Evolutionary conservation across 2,888 invertebrate genomes (phyloP).

Genomic region (Stenotaenia linearis): DNA sequence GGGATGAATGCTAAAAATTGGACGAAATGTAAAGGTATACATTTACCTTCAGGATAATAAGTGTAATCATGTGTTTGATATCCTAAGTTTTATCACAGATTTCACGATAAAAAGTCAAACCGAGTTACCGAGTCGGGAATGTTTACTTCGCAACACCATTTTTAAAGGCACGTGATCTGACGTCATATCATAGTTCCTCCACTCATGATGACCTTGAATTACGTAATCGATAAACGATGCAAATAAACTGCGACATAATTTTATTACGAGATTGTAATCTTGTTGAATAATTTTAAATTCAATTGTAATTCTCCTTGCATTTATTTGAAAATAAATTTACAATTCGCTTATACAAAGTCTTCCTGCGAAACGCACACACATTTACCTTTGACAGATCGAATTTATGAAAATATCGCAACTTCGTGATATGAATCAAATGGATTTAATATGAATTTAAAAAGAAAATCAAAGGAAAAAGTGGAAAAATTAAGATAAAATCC

Average conservation of each 20-base stretch:
- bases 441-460: neutral
- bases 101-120: too few relatives aligned
- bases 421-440: neutral
- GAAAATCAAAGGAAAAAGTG: neutral
- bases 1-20: too few relatives aligned
- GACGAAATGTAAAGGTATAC: too few relatives aligned
- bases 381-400: neutral
- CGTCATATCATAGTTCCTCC: neutral
- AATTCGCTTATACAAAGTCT: neutral
- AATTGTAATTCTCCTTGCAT: neutral
- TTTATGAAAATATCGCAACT: neutral
- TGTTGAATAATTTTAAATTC: neutral
- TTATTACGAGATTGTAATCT: neutral
- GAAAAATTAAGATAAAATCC: neutral
- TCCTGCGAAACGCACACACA: neutral
- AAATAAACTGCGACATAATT: too few relatives aligned
- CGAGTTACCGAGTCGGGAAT: too few relatives aligned
- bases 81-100: too few relatives aligned
- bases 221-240: too few relatives aligned
- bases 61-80: too few relatives aligned
- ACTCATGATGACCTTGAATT: too few relatives aligned
- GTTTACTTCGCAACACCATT: too few relatives aligned
- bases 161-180: neutral
- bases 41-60: too few relatives aligned
- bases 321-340: constrained; percentile 5